Evolutionary conservation across 1,140 invertebrate species (phyloP).

Genomic region (Holotrichia oblita): DNA sequence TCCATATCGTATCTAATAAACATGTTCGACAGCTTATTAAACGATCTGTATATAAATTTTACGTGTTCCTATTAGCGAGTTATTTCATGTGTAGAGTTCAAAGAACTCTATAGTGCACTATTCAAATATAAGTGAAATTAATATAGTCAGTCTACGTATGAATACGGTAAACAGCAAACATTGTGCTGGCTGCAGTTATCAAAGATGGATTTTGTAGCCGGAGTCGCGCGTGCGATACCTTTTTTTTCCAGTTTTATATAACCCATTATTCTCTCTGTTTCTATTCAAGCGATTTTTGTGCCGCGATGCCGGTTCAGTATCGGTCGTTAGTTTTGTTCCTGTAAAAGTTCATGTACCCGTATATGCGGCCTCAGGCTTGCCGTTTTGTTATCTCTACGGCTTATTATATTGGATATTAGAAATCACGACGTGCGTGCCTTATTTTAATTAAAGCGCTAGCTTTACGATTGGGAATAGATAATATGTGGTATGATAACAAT

Average conservation of each 20-base stretch:
- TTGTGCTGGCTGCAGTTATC: background rate
- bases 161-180: slow-evolving; percentile 4
- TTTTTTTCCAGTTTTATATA: background rate
- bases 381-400: slow-evolving; percentile 11
- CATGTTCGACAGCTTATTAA: no score
- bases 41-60: background rate
- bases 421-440: background rate
- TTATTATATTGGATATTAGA: background rate
- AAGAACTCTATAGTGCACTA: background rate
- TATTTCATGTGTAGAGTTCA: background rate
- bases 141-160: slow-evolving; percentile 1
- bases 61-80: background rate
- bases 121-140: slow-evolving; percentile 14
- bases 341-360: slow-evolving; percentile 28
- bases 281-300: slow-evolving; percentile 10
- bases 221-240: background rate
- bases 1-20: no score
- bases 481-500: background rate
- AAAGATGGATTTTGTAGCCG: background rate
- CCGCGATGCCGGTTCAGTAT: background rate
- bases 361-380: background rate
- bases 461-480: background rate
- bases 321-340: slow-evolving; percentile 9
- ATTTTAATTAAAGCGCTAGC: slow-evolving; percentile 7
- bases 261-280: background rate